These are phyloP conservation scores for Nasonia longicornis DNA, from an alignment of 1,140 invertebrate species.

Conservation along the genomic window DNA sequence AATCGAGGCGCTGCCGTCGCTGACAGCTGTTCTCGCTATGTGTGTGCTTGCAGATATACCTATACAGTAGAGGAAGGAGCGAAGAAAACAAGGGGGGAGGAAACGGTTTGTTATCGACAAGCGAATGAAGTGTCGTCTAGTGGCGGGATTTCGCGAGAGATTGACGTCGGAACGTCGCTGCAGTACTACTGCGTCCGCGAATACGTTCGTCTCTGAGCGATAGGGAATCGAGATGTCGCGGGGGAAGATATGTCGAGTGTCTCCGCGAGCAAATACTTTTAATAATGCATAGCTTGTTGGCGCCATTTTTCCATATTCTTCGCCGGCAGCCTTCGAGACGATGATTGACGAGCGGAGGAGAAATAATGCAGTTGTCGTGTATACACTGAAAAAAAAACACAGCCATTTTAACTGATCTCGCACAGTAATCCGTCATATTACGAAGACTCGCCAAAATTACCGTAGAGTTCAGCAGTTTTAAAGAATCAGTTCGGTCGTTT, in stretches of 20 bases:
- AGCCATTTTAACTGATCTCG: too few species aligned
- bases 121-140: conserved; percentile 44
- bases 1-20: background rate
- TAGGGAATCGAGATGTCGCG: conserved; percentile 17
- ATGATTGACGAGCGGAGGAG: background rate
- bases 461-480: too few species aligned
- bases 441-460: too few species aligned
- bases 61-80: background rate
- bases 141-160: conserved; percentile 44
- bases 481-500: too few species aligned
- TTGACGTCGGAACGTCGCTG: conserved; percentile 25
- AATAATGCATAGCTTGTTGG: background rate
- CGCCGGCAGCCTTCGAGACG: background rate
- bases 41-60: background rate
- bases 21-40: background rate
- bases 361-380: background rate
- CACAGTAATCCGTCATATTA: too few species aligned
- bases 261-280: conserved; percentile 9
- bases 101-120: conserved; percentile 43
- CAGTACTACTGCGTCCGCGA: background rate
- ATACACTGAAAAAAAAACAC: too few species aligned
- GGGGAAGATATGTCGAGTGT: conserved; percentile 5
- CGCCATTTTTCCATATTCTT: background rate
- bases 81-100: conserved; percentile 6
- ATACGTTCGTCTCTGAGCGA: background rate